Conservation (phyloP, 2,113 vertebrate species). For the Myrmophylax atrothorax region DNA sequence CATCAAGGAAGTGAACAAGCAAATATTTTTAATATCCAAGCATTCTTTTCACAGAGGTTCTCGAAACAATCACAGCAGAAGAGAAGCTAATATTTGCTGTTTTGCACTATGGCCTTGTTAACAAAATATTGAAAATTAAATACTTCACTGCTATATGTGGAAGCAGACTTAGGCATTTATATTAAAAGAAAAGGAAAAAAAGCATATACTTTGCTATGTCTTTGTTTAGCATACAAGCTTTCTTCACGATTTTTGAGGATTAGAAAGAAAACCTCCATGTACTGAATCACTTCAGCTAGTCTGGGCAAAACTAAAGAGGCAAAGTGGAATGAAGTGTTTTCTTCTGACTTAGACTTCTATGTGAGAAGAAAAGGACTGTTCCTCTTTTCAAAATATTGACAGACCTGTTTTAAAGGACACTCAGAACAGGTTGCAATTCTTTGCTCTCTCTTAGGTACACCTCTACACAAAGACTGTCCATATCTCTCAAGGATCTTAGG, state of each 20-base stretch:
- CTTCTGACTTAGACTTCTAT: not conserved
- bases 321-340: not conserved
- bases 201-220: not conserved
- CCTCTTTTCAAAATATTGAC: not conserved
- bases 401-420: not conserved
- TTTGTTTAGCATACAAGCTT: not conserved
- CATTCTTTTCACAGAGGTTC: not conserved
- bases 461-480: not conserved
- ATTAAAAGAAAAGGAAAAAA: not conserved
- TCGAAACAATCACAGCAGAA: not conserved
- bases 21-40: not conserved
- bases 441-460: not conserved
- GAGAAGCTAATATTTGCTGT: not conserved
- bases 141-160: not conserved
- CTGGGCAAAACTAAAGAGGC: not conserved
- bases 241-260: not conserved
- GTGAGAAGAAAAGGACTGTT: not conserved
- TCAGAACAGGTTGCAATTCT: not conserved
- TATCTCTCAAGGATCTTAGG: not conserved
- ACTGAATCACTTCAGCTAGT: not conserved
- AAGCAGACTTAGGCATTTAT: not conserved
- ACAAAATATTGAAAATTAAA: not conserved
- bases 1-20: not conserved
- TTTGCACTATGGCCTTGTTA: not conserved
- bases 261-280: not conserved